Percentiles rank a stretch among this genome's conserved stretches.
Evolutionary conservation across 2,113 vertebrate genomes (phyloP).

Genomic region (human (Homo sapiens)): DNA sequence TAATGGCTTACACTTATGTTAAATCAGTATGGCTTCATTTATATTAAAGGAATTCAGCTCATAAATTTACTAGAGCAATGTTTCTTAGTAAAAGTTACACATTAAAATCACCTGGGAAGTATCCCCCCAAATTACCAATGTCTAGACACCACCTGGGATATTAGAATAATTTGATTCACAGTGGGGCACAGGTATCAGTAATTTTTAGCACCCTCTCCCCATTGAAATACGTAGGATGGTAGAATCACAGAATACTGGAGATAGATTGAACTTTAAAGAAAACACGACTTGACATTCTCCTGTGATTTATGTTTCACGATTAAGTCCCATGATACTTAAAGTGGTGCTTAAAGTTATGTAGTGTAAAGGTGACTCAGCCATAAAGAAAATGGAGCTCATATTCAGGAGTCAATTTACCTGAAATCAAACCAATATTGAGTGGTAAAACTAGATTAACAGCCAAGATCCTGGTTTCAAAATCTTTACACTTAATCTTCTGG

Average conservation of each 20-base stretch:
- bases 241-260: background rate
- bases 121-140: background rate
- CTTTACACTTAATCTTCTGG: background rate
- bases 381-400: background rate
- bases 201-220: background rate
- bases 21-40: background rate
- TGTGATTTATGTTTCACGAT: background rate
- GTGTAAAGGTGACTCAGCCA: background rate
- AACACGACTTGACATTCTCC: background rate
- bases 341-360: background rate
- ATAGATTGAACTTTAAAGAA: background rate
- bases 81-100: background rate
- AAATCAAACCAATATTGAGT: background rate
- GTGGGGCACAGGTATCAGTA: fast-evolving
- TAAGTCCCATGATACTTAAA: background rate
- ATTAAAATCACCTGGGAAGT: background rate
- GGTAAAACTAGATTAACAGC: background rate
- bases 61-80: background rate
- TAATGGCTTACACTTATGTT: constrained; percentile 22
- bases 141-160: background rate
- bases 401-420: background rate
- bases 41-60: background rate
- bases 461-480: background rate
- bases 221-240: background rate
- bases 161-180: background rate